Conservation (phyloP, 1,140 invertebrate genomes). For the Pygmarrhopalites habei region DNA sequence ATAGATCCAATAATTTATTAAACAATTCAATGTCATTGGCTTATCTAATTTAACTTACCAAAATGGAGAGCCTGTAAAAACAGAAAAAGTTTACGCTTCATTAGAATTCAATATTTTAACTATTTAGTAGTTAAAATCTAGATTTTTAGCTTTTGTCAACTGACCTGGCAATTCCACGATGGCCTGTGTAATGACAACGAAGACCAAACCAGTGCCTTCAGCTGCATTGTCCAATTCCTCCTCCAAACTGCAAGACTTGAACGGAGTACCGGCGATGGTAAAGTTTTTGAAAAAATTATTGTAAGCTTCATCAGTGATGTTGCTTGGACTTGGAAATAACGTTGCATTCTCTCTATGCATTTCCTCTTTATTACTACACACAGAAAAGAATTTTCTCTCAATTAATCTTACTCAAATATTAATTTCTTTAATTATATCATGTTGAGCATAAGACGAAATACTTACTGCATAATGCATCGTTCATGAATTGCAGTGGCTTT, state of each 20-base stretch:
- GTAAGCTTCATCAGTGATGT: constrained; percentile 31
- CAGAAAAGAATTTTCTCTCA: constrained; percentile 11
- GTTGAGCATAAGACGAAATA: constrained; percentile 40
- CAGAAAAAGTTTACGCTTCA: no score
- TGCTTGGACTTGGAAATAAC: constrained; percentile 11
- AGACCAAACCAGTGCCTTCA: constrained; percentile 86
- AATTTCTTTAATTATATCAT: no score
- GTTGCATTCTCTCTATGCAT: constrained; percentile 16
- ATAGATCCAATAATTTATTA: no score
- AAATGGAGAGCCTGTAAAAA: constrained; percentile 79
- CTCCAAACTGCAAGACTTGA: constrained; percentile 55
- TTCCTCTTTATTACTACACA: constrained; percentile 27
- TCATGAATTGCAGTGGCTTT: constrained; percentile 75
- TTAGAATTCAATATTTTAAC: no score
- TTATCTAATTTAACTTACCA: constrained; percentile 86
- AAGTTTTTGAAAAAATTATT: constrained; percentile 29
- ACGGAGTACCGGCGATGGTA: constrained; percentile 16
- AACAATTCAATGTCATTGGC: no score
- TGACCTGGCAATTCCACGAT: constrained; percentile 82
- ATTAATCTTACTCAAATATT: no score
- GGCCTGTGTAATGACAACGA: constrained; percentile 83
- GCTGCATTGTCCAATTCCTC: constrained; percentile 71
- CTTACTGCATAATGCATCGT: constrained; percentile 66
- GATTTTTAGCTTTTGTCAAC: no score
- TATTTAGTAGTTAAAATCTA: no score